These are phyloP conservation scores for Mola mola DNA, from an alignment of 2,113 vertebrate genomes.

Conservation along the genomic window DNA sequence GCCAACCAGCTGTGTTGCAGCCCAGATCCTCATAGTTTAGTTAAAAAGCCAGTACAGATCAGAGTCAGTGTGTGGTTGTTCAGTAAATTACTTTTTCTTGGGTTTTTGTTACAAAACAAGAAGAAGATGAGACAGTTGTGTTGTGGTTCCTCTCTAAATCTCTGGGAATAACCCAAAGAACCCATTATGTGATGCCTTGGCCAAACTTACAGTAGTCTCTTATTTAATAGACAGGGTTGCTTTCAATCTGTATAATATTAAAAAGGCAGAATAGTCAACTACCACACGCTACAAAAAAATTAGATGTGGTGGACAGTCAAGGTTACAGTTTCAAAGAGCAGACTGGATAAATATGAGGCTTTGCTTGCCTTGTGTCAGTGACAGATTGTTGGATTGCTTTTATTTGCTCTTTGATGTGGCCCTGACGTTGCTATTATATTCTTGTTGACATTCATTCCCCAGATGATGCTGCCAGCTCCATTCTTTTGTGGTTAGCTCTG, in stretches of 20 bases:
- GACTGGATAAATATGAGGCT: conserved; percentile 21
- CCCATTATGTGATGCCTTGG: conserved; percentile 28
- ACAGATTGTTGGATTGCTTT: conserved; percentile 35
- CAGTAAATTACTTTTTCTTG: conserved; percentile 53
- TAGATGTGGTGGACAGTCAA: conserved; percentile 23
- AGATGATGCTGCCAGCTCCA: conserved; percentile 50
- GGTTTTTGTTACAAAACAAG: conserved; percentile 58
- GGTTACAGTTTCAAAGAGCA: conserved; percentile 33
- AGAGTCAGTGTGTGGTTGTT: conserved; percentile 57
- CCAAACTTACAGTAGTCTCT: conserved; percentile 30
- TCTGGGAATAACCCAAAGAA: conserved; percentile 51
- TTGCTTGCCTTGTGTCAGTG: conserved; percentile 22
- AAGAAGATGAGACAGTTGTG: conserved; percentile 41
- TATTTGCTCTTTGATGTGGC: conserved; percentile 39
- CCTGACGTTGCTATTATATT: conserved; percentile 44
- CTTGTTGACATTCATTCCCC: conserved; percentile 57
- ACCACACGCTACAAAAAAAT: conserved; percentile 1
- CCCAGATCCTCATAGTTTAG: conserved; percentile 42
- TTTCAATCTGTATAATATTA: conserved; percentile 26
- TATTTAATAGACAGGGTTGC: conserved; percentile 25
- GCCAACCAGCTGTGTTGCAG: conserved; percentile 57
- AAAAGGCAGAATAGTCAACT: conserved; percentile 18
- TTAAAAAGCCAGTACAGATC: conserved; percentile 48
- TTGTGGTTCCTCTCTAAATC: conserved; percentile 52
- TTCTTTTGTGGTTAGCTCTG: conserved; percentile 69